Percentiles rank a stretch among this genome's conserved stretches.
These are phyloP conservation scores for Troilus luridus DNA, from an alignment of 2,888 invertebrate species.

Conservation along the genomic window DNA sequence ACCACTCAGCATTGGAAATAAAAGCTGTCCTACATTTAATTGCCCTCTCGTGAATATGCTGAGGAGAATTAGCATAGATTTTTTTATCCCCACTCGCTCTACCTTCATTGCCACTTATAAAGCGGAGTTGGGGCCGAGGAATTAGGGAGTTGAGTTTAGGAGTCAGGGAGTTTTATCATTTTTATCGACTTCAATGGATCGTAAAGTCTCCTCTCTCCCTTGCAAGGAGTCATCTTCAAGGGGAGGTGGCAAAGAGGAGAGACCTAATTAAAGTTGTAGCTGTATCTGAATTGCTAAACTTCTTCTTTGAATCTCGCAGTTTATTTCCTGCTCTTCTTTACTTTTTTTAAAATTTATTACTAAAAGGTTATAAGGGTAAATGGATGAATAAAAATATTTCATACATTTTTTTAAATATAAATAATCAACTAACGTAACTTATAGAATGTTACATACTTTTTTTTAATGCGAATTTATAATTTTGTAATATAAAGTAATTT, in stretches of 20 bases:
- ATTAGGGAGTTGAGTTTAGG: not conserved
- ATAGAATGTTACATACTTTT: too few species aligned
- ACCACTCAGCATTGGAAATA: not conserved
- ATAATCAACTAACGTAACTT: too few species aligned
- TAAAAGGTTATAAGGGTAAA: not conserved
- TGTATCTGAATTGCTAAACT: slow-evolving; percentile 4
- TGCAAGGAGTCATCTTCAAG: not conserved
- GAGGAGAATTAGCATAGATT: not conserved
- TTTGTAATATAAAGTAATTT: too few species aligned
- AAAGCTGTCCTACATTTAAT: not conserved
- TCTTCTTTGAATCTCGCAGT: not conserved
- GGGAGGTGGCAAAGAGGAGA: not conserved
- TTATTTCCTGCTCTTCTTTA: not conserved
- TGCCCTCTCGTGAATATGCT: not conserved
- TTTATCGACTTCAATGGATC: not conserved
- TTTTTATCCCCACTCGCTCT: not conserved
- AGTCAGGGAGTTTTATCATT: not conserved
- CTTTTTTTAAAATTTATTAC: not conserved
- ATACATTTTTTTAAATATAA: too few species aligned
- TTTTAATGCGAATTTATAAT: too few species aligned
- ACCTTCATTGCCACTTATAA: not conserved
- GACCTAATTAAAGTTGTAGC: slow-evolving; percentile 12
- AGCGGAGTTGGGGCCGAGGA: not conserved
- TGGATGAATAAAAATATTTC: too few species aligned
- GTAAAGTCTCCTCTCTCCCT: not conserved